Percentiles rank a stretch among this genome's conserved stretches.
Evolutionary conservation across 2,113 vertebrate genomes (phyloP).

Genomic region (Siniperca chuatsi): DNA sequence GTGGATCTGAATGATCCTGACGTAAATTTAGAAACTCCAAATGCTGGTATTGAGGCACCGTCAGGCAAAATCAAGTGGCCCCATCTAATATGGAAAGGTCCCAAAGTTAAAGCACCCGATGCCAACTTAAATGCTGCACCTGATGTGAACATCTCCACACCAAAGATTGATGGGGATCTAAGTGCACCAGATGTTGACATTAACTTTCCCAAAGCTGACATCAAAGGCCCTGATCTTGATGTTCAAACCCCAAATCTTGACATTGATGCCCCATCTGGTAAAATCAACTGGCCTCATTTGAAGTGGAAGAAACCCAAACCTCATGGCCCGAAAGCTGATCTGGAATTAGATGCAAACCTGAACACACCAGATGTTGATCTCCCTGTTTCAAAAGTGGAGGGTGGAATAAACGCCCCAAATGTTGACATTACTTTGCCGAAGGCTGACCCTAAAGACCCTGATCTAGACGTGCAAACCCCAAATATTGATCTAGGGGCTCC

Average conservation of each 20-base stretch:
- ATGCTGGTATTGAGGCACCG: constrained; percentile 45
- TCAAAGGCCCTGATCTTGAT: constrained; percentile 63
- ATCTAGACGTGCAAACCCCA: constrained; percentile 50
- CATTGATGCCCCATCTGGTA: constrained; percentile 58
- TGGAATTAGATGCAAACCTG: constrained; percentile 58
- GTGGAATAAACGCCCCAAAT: constrained; percentile 62
- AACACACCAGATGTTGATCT: constrained; percentile 55
- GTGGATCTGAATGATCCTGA: constrained; percentile 65
- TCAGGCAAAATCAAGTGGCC: constrained; percentile 75
- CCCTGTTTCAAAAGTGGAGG: constrained; percentile 62
- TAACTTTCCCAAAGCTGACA: constrained; percentile 63
- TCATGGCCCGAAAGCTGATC: constrained; percentile 52
- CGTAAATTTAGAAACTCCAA: constrained; percentile 65
- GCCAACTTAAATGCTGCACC: constrained; percentile 59
- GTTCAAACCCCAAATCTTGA: constrained; percentile 67
- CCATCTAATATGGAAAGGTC: constrained; percentile 64
- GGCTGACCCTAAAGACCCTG: constrained; percentile 45
- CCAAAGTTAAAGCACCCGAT: constrained; percentile 62
- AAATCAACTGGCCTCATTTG: constrained; percentile 71
- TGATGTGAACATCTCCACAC: constrained; percentile 55
- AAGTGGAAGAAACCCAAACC: constrained; percentile 68
- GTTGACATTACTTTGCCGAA: constrained; percentile 57
- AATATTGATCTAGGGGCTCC: constrained; percentile 38
- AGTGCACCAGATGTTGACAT: constrained; percentile 66
- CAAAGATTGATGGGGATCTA: constrained; percentile 67